Base-by-base conservation (phyloP, 2,113 vertebrate species). In the Gymnocephalus cernua region DNA sequence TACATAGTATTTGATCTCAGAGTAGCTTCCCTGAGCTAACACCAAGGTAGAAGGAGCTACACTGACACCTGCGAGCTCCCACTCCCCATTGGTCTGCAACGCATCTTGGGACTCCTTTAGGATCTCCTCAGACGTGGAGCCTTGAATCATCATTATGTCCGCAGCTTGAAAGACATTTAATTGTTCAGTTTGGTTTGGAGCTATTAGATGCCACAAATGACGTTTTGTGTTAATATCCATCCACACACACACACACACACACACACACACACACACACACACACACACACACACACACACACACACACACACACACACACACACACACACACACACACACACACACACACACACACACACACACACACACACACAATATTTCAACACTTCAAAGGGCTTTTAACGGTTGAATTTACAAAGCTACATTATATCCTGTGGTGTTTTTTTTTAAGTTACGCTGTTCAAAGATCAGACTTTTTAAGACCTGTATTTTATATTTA, bases 31-130 rank as follows among this genome's bases (percentile, higher is more conserved):
- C 0, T 0, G 18, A 0, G 12, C 0, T 50, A 83, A 50, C 0
- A 0, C 6, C 56, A 89, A 58, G 0, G 3, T 27, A 25, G 9
- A 12, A 1, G 1, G 3, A 44, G 4, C 1, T 11, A 57, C 0
- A 2, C 1, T 4, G 57, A 93, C 90, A 19, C 82, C 74, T 45
- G 85, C 25, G 3, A 93, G 91, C 61, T 92, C 92, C 95, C 90
- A 95, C 77, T 96, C 93, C n/a, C 95, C 95, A 1, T 90, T 94
- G 29, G 91, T 93, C 74, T 86, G 50, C 44, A 94, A 11, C 41
- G 74, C 50, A 0, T 32, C 0, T 23, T 1, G 76, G 32, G 85
- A 89, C 51, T 84, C 72, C 1, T 14, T 0, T 27, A 92, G 76
- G 38, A 77, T 76, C 2, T 83, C 13, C 15, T 69, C 53, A 19